Conservation (phyloP, 2,888 invertebrate species). For the Hemaris fuciformis region DNA sequence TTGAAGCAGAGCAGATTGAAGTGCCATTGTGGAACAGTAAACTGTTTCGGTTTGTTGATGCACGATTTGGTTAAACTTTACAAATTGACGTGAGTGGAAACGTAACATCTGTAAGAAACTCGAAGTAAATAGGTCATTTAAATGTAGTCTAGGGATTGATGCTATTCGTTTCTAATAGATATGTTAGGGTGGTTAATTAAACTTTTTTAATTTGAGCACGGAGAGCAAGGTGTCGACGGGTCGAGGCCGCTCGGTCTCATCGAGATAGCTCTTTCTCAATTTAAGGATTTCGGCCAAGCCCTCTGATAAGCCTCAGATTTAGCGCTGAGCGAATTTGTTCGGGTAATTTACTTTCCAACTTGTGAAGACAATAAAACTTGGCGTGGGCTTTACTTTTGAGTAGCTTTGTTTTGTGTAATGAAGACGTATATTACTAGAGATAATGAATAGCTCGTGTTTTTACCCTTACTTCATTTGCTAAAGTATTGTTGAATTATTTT, state of each 20-base stretch:
- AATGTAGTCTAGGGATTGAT: background rate
- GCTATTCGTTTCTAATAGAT: conserved; percentile 45
- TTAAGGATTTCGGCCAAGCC: conserved; percentile 66
- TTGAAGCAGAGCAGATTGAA: background rate
- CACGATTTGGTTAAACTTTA: background rate
- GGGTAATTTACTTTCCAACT: conserved; percentile 76
- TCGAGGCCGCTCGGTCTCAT: conserved; percentile 60
- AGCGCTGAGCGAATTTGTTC: conserved; percentile 77
- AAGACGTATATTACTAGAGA: conserved; percentile 15
- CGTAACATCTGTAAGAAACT: background rate
- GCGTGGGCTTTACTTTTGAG: conserved; percentile 58
- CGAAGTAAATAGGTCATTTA: background rate
- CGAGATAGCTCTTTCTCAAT: conserved; percentile 73
- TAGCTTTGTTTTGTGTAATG: conserved; percentile 54
- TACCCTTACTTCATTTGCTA: too few species aligned
- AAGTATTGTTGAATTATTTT: too few species aligned
- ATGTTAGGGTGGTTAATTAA: conserved; percentile 62
- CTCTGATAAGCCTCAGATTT: conserved; percentile 76
- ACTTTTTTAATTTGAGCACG: conserved; percentile 67
- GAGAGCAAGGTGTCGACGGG: conserved; percentile 63
- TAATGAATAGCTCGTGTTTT: background rate
- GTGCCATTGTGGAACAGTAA: background rate
- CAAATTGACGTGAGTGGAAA: background rate
- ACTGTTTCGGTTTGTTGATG: background rate
- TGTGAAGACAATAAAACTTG: conserved; percentile 77